phyloP scores from a whole-genome alignment of 2,888 invertebrate species.

The Synergus umbraculus region DNA sequence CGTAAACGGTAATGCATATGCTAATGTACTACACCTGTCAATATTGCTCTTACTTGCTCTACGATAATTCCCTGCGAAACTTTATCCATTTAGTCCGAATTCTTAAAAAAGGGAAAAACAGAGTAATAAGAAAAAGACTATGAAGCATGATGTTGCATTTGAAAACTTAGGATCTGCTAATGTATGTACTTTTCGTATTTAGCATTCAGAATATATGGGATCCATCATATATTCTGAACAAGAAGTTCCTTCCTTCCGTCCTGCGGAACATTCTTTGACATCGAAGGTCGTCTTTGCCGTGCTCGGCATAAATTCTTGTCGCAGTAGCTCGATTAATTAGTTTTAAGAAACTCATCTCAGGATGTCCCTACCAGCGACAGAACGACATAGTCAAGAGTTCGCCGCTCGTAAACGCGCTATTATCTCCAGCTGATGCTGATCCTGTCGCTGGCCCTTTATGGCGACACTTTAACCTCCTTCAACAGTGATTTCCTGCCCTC shows the following conservation, averaged over 20 bases:
- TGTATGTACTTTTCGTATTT: slow-evolving; percentile 42
- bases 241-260: slow-evolving; percentile 35
- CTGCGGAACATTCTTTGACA: slow-evolving; percentile 1
- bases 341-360: slow-evolving; percentile 57
- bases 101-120: too few species aligned
- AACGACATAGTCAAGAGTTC: slow-evolving; percentile 53
- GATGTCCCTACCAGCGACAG: slow-evolving; percentile 41
- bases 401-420: slow-evolving; percentile 60
- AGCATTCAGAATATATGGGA: not conserved
- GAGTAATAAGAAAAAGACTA: too few species aligned
- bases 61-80: too few species aligned
- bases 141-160: slow-evolving; percentile 43
- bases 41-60: too few species aligned
- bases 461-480: slow-evolving; percentile 65
- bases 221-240: slow-evolving; percentile 1
- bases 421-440: slow-evolving; percentile 64
- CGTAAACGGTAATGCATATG: slow-evolving; percentile 46
- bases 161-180: slow-evolving; percentile 15
- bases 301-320: slow-evolving; percentile 52
- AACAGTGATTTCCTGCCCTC: slow-evolving; percentile 54
- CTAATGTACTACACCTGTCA: too few species aligned
- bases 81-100: too few species aligned
- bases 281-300: slow-evolving; percentile 39
- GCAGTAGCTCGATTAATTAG: slow-evolving; percentile 55
- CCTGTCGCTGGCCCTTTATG: slow-evolving; percentile 61